Evolutionary conservation across 2,113 vertebrate species (phyloP), one percentile per base, ranked within the genome.

Genomic region (Sinosuthora webbiana): DNA sequence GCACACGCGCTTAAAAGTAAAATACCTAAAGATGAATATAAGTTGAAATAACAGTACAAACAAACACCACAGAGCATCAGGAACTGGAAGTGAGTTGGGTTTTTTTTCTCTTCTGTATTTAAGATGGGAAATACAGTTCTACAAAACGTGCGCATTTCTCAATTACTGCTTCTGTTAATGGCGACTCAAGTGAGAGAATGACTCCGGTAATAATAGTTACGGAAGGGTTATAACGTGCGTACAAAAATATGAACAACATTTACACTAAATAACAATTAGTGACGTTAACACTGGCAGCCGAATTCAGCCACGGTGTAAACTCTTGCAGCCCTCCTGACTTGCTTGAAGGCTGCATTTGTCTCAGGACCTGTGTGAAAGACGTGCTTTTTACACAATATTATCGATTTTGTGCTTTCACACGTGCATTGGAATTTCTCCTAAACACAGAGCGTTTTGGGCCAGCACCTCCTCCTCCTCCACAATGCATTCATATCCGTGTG

Each of bases 171-270:
- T 64, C 64, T 41, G 22, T 57, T 81, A 78, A 80, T 15, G 47
- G 59, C 33, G 75, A n/a, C 9, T 49, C 39, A 28, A 37, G 52
- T 83, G 64, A 81, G 64, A 67, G 39, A 77, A 76, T 0, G 15
- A 30, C 37, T 50, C 49, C 2, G 52, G 27, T 28, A 55, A 11
- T 18, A 74, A 74, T n/a, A 55, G 16, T 55, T 39, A 63, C 0
- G 1, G 70, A 42, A 70, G 39, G 25, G 52, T 70, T 88, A 90
- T 22, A 74, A 70, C 0, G 8, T 10, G 30, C 52, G 47, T 90
- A 92, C 68, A 89, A 92, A 95, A 92, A 56, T 15, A 95, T 21
- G 52, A 86, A 89, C 69, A 81, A 69, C 63, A 56, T 78, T 92
- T 60, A 92, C 62, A 68, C 49, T n/a, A 50, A 83, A 20, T 52